phyloP scores from a whole-genome alignment of 2,888 invertebrate genomes.

The Mesochorus sp. region DNA sequence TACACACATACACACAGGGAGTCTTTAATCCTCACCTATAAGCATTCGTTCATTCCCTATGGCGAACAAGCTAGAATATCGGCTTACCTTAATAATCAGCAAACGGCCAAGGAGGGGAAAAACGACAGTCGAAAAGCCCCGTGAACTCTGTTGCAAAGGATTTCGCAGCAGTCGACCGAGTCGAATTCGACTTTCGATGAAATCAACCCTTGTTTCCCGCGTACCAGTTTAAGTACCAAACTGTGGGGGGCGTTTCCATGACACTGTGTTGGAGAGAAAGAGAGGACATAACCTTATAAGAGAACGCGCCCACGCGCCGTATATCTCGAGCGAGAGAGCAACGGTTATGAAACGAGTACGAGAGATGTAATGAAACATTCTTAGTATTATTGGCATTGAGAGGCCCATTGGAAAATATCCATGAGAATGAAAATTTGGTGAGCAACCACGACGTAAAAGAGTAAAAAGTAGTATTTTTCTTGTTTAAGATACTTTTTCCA shows the following conservation, averaged over 20 bases:
- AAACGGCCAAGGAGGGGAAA: conserved; percentile 57
- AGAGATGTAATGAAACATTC: conserved; percentile 80
- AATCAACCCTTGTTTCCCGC: conserved; percentile 16
- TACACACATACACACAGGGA: too few species aligned
- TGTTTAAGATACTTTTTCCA: neutral
- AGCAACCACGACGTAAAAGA: conserved; percentile 30
- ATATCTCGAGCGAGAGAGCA: conserved; percentile 60
- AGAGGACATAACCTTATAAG: conserved; percentile 1
- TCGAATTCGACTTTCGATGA: conserved; percentile 59
- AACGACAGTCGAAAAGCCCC: conserved; percentile 31
- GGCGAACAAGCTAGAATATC: conserved; percentile 71
- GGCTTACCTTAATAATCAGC: conserved; percentile 81
- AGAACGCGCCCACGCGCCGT: conserved; percentile 16
- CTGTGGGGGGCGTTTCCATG: conserved; percentile 79
- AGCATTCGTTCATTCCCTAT: neutral
- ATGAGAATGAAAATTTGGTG: conserved; percentile 32
- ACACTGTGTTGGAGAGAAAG: conserved; percentile 65
- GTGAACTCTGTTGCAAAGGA: conserved; percentile 61
- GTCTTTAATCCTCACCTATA: conserved; percentile 68
- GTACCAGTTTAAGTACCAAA: conserved; percentile 58
- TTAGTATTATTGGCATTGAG: conserved; percentile 72
- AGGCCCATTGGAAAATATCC: conserved; percentile 48
- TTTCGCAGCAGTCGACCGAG: conserved; percentile 60
- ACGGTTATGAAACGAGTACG: conserved; percentile 71
- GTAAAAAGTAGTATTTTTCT: too few species aligned